Percentiles rank a stretch among this genome's conserved stretches.
Conservation (phyloP, 2,888 invertebrate species). For the Melikaiella ostensackeni region DNA sequence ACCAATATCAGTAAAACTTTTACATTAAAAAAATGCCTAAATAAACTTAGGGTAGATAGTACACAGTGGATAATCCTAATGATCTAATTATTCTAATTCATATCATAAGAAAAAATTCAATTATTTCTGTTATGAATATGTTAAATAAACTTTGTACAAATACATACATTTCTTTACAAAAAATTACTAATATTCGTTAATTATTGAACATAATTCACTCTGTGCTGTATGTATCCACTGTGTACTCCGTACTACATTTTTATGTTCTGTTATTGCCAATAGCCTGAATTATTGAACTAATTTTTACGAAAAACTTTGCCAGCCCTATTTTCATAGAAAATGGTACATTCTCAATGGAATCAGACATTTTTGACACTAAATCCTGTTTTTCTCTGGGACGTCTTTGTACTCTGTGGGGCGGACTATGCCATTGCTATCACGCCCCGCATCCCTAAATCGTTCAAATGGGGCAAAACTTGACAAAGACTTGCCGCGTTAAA, state of each 20-base stretch:
- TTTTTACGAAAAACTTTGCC: background rate
- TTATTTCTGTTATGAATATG: too few relatives aligned
- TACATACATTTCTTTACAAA: too few relatives aligned
- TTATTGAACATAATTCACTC: too few relatives aligned
- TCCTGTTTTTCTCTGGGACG: slow-evolving; percentile 8
- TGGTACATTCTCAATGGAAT: background rate
- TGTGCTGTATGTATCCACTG: too few relatives aligned
- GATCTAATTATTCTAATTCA: too few relatives aligned
- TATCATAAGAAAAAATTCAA: background rate
- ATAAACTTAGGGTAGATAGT: too few relatives aligned
- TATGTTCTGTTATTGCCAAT: too few relatives aligned
- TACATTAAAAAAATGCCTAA: too few relatives aligned
- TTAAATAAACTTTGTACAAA: too few relatives aligned
- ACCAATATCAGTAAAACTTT: slow-evolving; percentile 34
- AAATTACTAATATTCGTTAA: too few relatives aligned
- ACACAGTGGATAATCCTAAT: too few relatives aligned
- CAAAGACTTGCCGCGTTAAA: slow-evolving; percentile 33
- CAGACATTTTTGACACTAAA: slow-evolving; percentile 29
- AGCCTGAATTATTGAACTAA: background rate
- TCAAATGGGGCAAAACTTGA: background rate
- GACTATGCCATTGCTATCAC: slow-evolving; percentile 31
- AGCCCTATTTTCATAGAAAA: slow-evolving; percentile 8
- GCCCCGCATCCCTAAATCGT: slow-evolving; percentile 38
- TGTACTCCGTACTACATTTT: too few relatives aligned
- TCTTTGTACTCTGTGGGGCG: slow-evolving; percentile 22